These are phyloP conservation scores for Apotomis capreana DNA, from an alignment of 2,888 invertebrate genomes.

Conservation along the genomic window DNA sequence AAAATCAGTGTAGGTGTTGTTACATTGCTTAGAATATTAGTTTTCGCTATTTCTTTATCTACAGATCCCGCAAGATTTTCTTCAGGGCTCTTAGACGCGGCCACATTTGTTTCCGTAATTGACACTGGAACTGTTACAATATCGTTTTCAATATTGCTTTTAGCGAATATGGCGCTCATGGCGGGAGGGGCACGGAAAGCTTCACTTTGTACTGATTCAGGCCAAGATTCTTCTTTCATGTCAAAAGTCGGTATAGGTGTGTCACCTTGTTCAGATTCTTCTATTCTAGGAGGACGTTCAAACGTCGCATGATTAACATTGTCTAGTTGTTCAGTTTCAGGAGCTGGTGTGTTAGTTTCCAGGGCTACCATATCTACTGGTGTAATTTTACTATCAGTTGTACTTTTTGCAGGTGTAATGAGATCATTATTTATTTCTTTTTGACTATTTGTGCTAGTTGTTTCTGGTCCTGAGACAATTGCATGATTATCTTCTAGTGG, in stretches of 20 bases:
- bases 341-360: background rate
- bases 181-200: background rate
- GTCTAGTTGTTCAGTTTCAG: conserved; percentile 13
- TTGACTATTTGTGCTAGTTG: conserved; percentile 28
- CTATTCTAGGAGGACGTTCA: conserved; percentile 13
- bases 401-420: conserved; percentile 40
- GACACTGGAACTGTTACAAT: background rate
- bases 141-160: background rate
- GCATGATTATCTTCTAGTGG: conserved; percentile 19
- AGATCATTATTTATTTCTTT: conserved; percentile 38
- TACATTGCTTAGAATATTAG: conserved; percentile 6
- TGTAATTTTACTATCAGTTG: conserved; percentile 35
- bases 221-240: conserved; percentile 5
- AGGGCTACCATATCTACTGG: conserved; percentile 7
- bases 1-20: conserved; percentile 38
- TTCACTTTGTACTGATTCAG: conserved; percentile 36
- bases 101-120: background rate
- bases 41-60: background rate
- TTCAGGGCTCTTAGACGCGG: conserved; percentile 40
- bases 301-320: conserved; percentile 20
- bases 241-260: conserved; percentile 15
- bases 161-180: background rate
- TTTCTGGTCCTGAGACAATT: conserved; percentile 9
- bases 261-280: background rate
- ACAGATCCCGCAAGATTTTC: conserved; percentile 51